Percentiles rank a stretch among this genome's conserved stretches.
Conservation (phyloP, 1,140 invertebrate genomes). For the Drosophila varians region DNA sequence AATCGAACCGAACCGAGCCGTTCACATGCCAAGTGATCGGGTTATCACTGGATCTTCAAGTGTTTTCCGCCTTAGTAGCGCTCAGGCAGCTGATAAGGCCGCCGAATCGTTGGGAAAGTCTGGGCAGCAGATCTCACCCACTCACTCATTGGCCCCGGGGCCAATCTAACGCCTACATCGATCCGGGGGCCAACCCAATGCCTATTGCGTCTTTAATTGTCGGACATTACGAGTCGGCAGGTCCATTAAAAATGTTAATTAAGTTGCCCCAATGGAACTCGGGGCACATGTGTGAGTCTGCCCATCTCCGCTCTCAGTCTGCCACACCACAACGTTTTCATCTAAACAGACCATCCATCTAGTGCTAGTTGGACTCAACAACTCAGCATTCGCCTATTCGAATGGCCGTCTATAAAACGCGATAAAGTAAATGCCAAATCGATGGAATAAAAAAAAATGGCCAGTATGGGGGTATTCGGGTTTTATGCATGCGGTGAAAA, state of each 20-base stretch:
- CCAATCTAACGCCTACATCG: constrained; percentile 18
- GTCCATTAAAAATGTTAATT: constrained; percentile 79
- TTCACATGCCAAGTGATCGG: constrained; percentile 15
- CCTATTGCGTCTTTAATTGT: constrained; percentile 69
- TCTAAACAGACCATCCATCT: constrained; percentile 62
- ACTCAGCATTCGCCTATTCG: constrained; percentile 59
- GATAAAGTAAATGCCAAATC: constrained; percentile 20
- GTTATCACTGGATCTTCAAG: constrained; percentile 60
- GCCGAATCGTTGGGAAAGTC: constrained; percentile 11
- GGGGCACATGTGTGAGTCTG: constrained; percentile 35
- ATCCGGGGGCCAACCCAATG: constrained; percentile 9
- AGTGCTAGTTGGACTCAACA: constrained; percentile 50
- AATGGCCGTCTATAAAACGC: constrained; percentile 60
- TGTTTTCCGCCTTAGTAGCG: constrained; percentile 59
- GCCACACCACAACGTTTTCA: constrained; percentile 68
- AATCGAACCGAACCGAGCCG: constrained; percentile 7
- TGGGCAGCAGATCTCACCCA: constrained; percentile 38
- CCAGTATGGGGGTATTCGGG: background rate
- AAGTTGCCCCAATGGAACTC: constrained; percentile 70
- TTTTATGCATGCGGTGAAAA: constrained; percentile 77
- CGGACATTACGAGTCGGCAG: constrained; percentile 71
- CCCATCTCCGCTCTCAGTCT: constrained; percentile 18
- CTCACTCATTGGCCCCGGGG: constrained; percentile 8
- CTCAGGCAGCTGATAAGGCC: constrained; percentile 71
- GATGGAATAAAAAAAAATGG: background rate